phyloP scores from a whole-genome alignment of 2,113 vertebrate genomes.

The Lates calcarifer region DNA sequence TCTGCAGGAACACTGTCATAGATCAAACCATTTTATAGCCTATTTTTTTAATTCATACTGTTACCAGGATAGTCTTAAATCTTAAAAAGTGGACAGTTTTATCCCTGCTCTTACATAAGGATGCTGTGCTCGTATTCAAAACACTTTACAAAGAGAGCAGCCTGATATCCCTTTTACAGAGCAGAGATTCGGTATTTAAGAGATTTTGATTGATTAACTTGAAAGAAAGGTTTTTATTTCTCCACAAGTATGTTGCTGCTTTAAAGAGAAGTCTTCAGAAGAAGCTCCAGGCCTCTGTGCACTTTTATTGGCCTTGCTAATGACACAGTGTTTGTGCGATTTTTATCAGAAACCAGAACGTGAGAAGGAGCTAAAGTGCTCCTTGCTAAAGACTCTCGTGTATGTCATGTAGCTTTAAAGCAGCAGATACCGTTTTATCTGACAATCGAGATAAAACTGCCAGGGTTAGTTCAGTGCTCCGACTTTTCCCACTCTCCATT shows the following conservation, averaged over 20 bases:
- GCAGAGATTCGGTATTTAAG: not conserved
- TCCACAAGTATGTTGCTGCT: slow-evolving; percentile 21
- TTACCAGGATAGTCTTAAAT: not conserved
- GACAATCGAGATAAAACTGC: slow-evolving; percentile 92
- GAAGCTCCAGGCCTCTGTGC: slow-evolving; percentile 84
- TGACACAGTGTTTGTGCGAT: slow-evolving; percentile 87
- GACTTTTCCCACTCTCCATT: slow-evolving; percentile 83
- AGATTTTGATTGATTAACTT: slow-evolving; percentile 52
- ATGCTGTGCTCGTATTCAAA: slow-evolving; percentile 6
- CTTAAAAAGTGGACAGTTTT: not conserved
- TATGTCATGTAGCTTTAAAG: slow-evolving; percentile 77
- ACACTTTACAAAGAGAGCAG: slow-evolving; percentile 15
- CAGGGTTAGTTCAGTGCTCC: slow-evolving; percentile 78
- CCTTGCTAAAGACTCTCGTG: slow-evolving; percentile 84
- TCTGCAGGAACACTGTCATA: not conserved
- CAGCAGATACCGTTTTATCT: slow-evolving; percentile 91
- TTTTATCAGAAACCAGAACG: slow-evolving; percentile 91
- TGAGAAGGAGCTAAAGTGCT: slow-evolving; percentile 87
- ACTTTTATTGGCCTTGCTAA: slow-evolving; percentile 91
- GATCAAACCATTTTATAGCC: not conserved
- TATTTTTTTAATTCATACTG: not conserved
- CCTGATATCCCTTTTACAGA: slow-evolving; percentile 24
- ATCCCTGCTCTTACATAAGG: slow-evolving; percentile 3
- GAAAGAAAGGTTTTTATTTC: slow-evolving; percentile 43
- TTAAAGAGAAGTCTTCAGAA: slow-evolving; percentile 50